A percentile compares a stretch with the other conserved stretches of the same genome.
Evolutionary conservation across 2,888 invertebrate genomes (phyloP).

Genomic region (Spicauda simplicius): DNA sequence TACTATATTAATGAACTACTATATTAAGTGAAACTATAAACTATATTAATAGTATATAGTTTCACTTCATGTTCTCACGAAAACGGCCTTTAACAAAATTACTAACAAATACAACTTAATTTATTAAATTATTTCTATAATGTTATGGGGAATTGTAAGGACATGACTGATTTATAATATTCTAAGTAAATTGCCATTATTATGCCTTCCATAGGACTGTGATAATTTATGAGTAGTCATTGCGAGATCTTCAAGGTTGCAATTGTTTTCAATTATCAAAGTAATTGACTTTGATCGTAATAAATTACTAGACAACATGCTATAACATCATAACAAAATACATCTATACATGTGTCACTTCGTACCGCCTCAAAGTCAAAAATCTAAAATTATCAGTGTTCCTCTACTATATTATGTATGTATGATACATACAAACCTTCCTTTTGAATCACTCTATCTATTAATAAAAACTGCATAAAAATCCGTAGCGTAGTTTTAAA

Average conservation of each 20-base stretch:
- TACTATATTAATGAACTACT: too few species aligned
- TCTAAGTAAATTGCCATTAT: slow-evolving; percentile 17
- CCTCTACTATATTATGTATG: too few species aligned
- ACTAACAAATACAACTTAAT: slow-evolving; percentile 20
- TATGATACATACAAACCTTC: too few species aligned
- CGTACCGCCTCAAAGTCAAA: neutral
- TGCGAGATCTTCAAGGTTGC: slow-evolving; percentile 19
- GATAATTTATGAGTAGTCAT: slow-evolving; percentile 20
- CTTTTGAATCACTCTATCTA: too few species aligned
- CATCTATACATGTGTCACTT: neutral
- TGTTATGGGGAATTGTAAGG: slow-evolving; percentile 5
- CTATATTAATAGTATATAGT: too few species aligned
- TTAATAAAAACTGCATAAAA: too few species aligned
- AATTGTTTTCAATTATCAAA: slow-evolving; percentile 17
- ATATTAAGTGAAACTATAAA: too few species aligned
- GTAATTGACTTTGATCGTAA: slow-evolving; percentile 7
- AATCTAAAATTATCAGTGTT: too few species aligned
- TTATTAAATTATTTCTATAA: slow-evolving; percentile 2
- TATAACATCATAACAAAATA: neutral
- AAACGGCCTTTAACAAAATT: slow-evolving; percentile 10
- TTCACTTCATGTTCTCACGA: neutral
- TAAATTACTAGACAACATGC: slow-evolving; percentile 4
- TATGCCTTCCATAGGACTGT: neutral
- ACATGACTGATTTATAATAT: neutral
- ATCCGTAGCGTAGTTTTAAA: too few species aligned